Evolutionary conservation across 2,797 vertebrate genomes (phyloP).

Genomic region (Sebastes steindachneri): DNA sequence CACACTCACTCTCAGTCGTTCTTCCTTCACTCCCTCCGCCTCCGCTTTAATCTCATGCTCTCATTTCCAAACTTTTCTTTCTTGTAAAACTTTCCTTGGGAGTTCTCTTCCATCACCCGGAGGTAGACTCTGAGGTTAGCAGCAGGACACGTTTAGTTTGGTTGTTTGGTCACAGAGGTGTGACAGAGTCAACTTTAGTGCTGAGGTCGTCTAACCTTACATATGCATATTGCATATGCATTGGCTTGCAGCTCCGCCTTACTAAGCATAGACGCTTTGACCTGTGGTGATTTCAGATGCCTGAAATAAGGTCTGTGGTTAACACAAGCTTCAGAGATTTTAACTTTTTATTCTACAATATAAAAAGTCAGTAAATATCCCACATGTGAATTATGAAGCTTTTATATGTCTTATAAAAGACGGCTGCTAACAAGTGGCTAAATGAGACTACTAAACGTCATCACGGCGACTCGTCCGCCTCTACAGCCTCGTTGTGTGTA

Average conservation of each 20-base stretch:
- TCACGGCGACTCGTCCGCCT: too few relatives aligned
- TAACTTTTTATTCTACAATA: too few relatives aligned
- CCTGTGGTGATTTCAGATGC: not conserved
- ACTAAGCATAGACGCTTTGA: not conserved
- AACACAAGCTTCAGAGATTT: too few relatives aligned
- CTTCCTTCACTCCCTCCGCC: slow-evolving; percentile 5
- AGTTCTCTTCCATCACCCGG: not conserved
- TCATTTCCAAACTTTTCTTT: slow-evolving; percentile 56
- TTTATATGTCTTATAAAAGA: too few relatives aligned
- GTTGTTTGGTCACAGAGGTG: not conserved
- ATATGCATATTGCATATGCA: not conserved
- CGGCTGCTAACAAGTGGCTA: too few relatives aligned
- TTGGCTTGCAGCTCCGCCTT: not conserved
- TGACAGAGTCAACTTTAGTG: not conserved
- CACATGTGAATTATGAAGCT: too few relatives aligned
- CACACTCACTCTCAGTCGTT: not conserved
- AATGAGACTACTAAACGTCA: too few relatives aligned
- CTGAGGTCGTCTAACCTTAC: not conserved
- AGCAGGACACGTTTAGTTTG: not conserved
- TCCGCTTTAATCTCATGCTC: slow-evolving; percentile 40
- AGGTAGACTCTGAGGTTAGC: not conserved
- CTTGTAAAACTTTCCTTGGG: slow-evolving; percentile 39
- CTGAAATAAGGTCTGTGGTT: too few relatives aligned
- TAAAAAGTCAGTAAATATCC: too few relatives aligned
- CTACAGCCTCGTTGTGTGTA: too few relatives aligned